A percentile compares a stretch with the other conserved stretches of the same genome.
Evolutionary conservation across 2,113 vertebrate species (phyloP).

Genomic region (Sigmodon hispidus): DNA sequence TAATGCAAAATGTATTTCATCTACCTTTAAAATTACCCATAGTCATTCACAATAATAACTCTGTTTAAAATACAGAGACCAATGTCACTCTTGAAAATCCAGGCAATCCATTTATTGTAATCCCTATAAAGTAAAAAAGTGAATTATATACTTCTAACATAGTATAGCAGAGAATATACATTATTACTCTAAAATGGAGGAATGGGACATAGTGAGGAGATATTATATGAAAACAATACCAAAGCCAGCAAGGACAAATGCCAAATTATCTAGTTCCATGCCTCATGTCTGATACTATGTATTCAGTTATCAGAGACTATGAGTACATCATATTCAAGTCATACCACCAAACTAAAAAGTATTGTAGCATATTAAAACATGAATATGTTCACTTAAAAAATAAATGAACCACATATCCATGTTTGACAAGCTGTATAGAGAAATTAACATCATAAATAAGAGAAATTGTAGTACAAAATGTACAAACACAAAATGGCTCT

Average conservation of each 20-base stretch:
- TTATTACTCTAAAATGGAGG: not conserved
- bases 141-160: not conserved
- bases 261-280: not conserved
- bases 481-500: not conserved
- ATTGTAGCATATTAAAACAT: not conserved
- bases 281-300: too few relatives aligned
- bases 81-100: not conserved
- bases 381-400: not conserved
- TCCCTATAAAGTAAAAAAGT: not conserved
- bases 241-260: not conserved
- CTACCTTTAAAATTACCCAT: not conserved
- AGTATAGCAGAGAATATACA: not conserved
- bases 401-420: not conserved
- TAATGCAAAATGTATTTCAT: not conserved
- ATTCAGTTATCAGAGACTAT: not conserved
- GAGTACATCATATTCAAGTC: not conserved
- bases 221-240: not conserved
- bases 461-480: not conserved
- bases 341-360: not conserved
- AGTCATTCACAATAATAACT: not conserved
- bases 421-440: not conserved
- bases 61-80: not conserved
- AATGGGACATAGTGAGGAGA: not conserved
- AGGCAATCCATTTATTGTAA: not conserved
- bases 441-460: constrained; percentile 28